These are phyloP conservation scores for Ochlodes sylvanus DNA, from an alignment of 2,888 invertebrate genomes.

Conservation along the genomic window DNA sequence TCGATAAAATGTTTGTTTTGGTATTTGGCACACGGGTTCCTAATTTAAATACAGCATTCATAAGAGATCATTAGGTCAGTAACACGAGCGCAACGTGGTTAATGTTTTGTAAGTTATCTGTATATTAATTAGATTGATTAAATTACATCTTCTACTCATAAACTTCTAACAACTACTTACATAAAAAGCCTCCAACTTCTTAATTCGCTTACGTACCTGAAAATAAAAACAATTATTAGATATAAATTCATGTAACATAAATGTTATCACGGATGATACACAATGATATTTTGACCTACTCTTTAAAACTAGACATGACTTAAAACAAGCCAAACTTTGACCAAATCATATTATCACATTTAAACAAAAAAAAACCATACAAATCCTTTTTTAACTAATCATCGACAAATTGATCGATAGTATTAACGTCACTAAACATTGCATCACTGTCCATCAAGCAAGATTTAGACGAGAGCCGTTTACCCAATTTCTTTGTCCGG, in stretches of 20 bases:
- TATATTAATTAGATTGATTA: background rate
- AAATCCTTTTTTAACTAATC: background rate
- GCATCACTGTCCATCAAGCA: slow-evolving; percentile 62
- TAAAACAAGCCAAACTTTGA: too few species aligned
- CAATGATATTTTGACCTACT: too few species aligned
- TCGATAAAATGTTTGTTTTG: slow-evolving; percentile 45
- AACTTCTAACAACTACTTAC: background rate
- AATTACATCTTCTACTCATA: background rate
- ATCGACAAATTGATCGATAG: slow-evolving; percentile 38
- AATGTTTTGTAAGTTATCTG: background rate
- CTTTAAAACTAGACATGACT: too few species aligned
- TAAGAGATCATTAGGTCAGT: slow-evolving; percentile 30
- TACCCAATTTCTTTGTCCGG: slow-evolving; percentile 72
- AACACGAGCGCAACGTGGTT: background rate
- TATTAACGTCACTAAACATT: slow-evolving; percentile 54
- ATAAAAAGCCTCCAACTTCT: background rate
- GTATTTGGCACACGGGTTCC: slow-evolving; percentile 32
- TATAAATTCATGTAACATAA: too few species aligned
- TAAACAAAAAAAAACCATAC: background rate
- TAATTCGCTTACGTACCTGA: too few species aligned
- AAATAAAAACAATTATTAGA: too few species aligned
- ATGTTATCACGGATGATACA: too few species aligned
- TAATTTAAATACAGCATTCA: slow-evolving; percentile 29
- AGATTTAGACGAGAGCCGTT: slow-evolving; percentile 67
- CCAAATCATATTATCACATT: too few species aligned